phyloP scores from a whole-genome alignment of 2,113 vertebrate genomes.

The Cyprinodon brontotheroides region DNA sequence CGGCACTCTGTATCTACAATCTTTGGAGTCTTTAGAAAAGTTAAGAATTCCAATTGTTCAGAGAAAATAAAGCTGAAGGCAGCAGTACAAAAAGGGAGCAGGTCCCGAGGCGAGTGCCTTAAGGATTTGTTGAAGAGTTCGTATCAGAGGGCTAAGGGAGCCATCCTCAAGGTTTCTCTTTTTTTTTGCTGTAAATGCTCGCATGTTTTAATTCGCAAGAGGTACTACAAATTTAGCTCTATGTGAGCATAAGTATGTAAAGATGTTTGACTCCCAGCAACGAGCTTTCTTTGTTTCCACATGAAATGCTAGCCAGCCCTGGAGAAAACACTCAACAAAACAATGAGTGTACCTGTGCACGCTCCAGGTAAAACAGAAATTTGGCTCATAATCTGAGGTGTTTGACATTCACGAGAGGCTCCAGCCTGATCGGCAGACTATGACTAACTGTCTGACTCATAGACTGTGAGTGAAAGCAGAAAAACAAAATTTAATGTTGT shows the following conservation, averaged over 20 bases:
- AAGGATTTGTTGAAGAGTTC: constrained; percentile 43
- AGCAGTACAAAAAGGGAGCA: constrained; percentile 59
- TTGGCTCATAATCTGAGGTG: constrained; percentile 41
- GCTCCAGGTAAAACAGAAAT: constrained; percentile 38
- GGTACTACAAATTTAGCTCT: constrained; percentile 34
- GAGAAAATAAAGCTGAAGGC: constrained; percentile 72
- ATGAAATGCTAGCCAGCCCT: background rate
- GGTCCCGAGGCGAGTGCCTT: constrained; percentile 39
- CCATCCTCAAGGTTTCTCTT: constrained; percentile 51
- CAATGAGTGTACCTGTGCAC: constrained; percentile 8
- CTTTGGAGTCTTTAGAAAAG: constrained; percentile 52
- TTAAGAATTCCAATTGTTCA: constrained; percentile 69
- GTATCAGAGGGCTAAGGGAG: constrained; percentile 43
- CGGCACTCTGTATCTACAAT: constrained; percentile 59
- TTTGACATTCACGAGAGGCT: constrained; percentile 41
- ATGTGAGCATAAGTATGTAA: constrained; percentile 19
- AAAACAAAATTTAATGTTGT: constrained; percentile 50
- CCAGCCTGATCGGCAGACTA: constrained; percentile 37
- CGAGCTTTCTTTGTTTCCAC: constrained; percentile 26
- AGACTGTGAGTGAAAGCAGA: constrained; percentile 25
- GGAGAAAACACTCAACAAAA: constrained; percentile 7
- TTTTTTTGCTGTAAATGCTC: constrained; percentile 52
- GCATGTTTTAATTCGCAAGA: constrained; percentile 46
- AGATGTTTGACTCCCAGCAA: constrained; percentile 4
- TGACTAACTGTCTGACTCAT: constrained; percentile 68